These are phyloP conservation scores for Phataginus tetradactyla DNA, from an alignment of 2,797 vertebrate species.

Conservation along the genomic window DNA sequence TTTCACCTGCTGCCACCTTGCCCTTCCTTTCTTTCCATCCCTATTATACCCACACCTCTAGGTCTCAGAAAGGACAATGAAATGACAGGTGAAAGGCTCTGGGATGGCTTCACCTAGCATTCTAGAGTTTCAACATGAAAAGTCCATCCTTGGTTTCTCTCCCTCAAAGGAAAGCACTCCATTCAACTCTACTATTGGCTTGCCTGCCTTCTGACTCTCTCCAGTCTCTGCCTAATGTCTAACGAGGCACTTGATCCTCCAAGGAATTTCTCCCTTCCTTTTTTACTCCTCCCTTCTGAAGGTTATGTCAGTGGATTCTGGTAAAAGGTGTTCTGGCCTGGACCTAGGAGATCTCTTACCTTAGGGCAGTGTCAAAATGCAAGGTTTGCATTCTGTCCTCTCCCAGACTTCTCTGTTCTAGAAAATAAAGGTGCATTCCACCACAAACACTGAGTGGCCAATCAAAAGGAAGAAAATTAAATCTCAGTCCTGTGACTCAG, in stretches of 20 bases:
- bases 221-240: background rate
- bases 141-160: background rate
- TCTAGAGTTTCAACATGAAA: background rate
- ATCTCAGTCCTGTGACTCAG: background rate
- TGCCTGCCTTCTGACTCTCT: background rate
- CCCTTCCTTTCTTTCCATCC: background rate
- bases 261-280: background rate
- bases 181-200: background rate
- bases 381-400: background rate
- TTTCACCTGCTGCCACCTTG: background rate
- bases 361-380: background rate
- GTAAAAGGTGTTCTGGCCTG: background rate
- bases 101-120: background rate
- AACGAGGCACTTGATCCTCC: background rate
- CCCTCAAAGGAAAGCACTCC: background rate
- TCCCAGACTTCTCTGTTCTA: background rate
- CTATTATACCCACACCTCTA: background rate
- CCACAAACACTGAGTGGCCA: background rate
- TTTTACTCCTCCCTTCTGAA: background rate
- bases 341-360: background rate
- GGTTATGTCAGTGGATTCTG: background rate
- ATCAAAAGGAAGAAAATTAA: slow-evolving; percentile 11
- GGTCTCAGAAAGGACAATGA: background rate
- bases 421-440: background rate
- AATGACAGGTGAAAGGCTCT: background rate